Conservation (phyloP, 2,888 invertebrate genomes). For the Schrankia costaestrigalis region DNA sequence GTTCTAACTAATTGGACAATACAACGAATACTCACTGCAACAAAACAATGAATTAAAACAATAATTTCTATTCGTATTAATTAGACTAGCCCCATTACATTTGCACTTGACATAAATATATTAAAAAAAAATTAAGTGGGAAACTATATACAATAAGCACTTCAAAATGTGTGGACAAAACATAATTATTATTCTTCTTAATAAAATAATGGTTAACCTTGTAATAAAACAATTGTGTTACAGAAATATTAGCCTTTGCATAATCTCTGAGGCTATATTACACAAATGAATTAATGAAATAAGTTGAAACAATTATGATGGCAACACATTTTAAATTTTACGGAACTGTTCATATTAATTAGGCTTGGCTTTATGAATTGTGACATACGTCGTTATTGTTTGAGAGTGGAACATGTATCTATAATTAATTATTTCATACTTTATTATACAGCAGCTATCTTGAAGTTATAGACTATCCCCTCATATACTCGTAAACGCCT, state of each 20-base stretch:
- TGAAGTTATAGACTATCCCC: no score
- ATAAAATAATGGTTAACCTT: conserved; percentile 35
- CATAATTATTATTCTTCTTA: conserved; percentile 33
- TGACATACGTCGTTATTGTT: no score
- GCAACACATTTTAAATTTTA: conserved; percentile 7
- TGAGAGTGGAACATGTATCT: no score
- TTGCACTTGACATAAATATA: conserved; percentile 72
- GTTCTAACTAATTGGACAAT: conserved; percentile 55
- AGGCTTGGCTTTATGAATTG: conserved; percentile 1
- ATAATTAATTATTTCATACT: no score
- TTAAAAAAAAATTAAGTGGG: conserved; percentile 57
- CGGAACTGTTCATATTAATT: conserved; percentile 3
- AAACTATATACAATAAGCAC: conserved; percentile 58
- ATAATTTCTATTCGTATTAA: conserved; percentile 55
- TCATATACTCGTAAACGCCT: no score
- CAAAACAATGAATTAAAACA: conserved; percentile 49
- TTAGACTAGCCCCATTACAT: conserved; percentile 51
- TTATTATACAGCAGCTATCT: no score
- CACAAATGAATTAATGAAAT: conserved; percentile 27
- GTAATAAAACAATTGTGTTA: conserved; percentile 42
- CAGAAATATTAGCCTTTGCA: conserved; percentile 28
- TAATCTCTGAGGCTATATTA: conserved; percentile 26
- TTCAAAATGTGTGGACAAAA: conserved; percentile 25
- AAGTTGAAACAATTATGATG: conserved; percentile 11
- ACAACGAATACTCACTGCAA: conserved; percentile 40